Conservation (phyloP, 64 coral and sea anemone genomes). For the Dendrophyllia cribrosa region DNA sequence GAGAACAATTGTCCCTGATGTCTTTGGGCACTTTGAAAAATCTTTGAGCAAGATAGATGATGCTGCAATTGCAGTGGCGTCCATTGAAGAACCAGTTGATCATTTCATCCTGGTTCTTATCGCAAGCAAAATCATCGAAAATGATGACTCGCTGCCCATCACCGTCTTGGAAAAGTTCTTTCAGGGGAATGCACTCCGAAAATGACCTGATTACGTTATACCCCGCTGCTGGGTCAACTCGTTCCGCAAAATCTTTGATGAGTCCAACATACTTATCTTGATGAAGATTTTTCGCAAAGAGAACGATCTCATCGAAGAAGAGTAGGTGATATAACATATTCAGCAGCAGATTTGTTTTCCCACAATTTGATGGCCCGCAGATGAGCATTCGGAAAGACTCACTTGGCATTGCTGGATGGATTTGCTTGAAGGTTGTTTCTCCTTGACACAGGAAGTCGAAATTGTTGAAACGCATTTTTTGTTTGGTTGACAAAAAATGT, state of each 20-base stretch:
- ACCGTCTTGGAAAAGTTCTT: neutral
- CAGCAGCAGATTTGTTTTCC: neutral
- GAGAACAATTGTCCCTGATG: neutral
- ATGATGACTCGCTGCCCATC: neutral
- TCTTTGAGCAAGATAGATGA: neutral
- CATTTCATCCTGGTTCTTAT: constrained; percentile 2
- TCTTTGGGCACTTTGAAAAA: neutral
- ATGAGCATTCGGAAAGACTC: neutral
- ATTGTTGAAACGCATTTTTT: neutral
- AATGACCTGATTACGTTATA: neutral
- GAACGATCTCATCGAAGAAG: neutral
- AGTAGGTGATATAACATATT: neutral
- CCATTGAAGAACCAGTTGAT: constrained; percentile 43
- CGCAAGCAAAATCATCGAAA: constrained; percentile 8
- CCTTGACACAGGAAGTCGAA: neutral
- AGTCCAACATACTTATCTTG: constrained; percentile 5
- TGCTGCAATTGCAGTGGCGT: neutral
- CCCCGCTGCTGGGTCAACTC: neutral
- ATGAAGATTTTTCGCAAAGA: constrained; percentile 1
- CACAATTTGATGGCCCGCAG: neutral
- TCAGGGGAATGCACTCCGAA: neutral
- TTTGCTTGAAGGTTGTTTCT: neutral
- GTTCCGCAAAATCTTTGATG: neutral
- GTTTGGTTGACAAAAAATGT: neutral
- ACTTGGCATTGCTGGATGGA: neutral